Evolutionary conservation across 2,888 invertebrate genomes (phyloP).

Genomic region (Eudasyphora cyanicolor): DNA sequence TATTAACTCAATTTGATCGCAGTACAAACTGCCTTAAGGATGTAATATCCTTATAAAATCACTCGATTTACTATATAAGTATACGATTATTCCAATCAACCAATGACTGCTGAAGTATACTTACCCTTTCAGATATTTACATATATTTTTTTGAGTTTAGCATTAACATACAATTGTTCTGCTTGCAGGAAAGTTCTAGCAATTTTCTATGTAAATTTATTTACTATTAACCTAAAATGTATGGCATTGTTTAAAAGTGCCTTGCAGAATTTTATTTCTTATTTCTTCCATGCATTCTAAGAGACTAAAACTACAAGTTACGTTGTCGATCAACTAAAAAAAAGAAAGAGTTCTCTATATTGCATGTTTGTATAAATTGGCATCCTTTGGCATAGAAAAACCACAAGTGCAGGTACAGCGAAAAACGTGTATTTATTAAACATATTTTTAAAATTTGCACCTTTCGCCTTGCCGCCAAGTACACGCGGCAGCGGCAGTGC

Average conservation of each 20-base stretch:
- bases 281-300: conserved; percentile 25
- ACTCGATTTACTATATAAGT: no score
- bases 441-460: conserved; percentile 57
- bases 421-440: conserved; percentile 50
- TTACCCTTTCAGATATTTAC: no score
- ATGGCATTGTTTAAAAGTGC: conserved; percentile 14
- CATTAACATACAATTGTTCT: conserved; percentile 49
- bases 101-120: no score
- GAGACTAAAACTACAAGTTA: no score
- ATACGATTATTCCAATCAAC: no score
- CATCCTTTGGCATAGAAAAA: conserved; percentile 42
- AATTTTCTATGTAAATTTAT: conserved; percentile 72
- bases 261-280: conserved; percentile 6
- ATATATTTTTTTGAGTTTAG: conserved; percentile 27
- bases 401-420: not conserved
- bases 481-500: no score
- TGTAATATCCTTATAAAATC: no score
- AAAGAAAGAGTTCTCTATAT: conserved; percentile 28
- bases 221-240: conserved; percentile 60
- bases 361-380: conserved; percentile 64
- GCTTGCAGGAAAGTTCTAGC: conserved; percentile 55
- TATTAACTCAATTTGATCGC: no score
- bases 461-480: conserved; percentile 51
- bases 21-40: no score
- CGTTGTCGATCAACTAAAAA: conserved; percentile 2